phyloP scores from a whole-genome alignment of 1,140 invertebrate species.

The Drosophila tristis region DNA sequence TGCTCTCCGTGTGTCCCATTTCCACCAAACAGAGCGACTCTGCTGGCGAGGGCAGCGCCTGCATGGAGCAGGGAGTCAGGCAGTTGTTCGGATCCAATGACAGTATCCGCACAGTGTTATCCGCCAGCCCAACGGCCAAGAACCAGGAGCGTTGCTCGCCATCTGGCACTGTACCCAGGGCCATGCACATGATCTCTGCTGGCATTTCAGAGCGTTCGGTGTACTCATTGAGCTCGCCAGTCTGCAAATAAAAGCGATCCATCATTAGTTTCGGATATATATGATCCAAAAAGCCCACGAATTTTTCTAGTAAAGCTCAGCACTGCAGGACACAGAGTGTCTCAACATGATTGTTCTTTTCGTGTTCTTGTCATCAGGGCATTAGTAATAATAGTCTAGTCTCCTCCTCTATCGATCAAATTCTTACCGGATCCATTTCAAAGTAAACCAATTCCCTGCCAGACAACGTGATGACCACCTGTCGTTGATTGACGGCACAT shows the following conservation, averaged over 20 bases:
- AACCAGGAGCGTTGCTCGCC: constrained; percentile 98
- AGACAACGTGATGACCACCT: constrained; percentile 98
- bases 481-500: constrained; percentile 99
- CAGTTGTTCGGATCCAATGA: constrained; percentile 98
- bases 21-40: constrained; percentile 99
- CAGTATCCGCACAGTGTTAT: constrained; percentile 98
- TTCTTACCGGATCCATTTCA: constrained; percentile 98
- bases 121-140: constrained; percentile 97
- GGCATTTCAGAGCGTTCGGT: constrained; percentile 98
- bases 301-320: constrained; percentile 56
- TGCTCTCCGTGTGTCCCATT: constrained; percentile 87
- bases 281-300: background rate
- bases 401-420: background rate
- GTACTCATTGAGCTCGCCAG: constrained; percentile 98
- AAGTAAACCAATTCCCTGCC: constrained; percentile 99
- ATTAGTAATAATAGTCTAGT: background rate
- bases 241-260: constrained; percentile 86
- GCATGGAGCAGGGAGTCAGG: constrained; percentile 96
- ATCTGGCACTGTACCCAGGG: constrained; percentile 95
- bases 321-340: constrained; percentile 84
- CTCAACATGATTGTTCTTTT: constrained; percentile 84
- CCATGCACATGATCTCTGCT: constrained; percentile 99
- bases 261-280: constrained; percentile 10
- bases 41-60: constrained; percentile 97
- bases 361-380: constrained; percentile 83